Conservation (phyloP, 2,888 invertebrate species). For the Hartigia nigra region DNA sequence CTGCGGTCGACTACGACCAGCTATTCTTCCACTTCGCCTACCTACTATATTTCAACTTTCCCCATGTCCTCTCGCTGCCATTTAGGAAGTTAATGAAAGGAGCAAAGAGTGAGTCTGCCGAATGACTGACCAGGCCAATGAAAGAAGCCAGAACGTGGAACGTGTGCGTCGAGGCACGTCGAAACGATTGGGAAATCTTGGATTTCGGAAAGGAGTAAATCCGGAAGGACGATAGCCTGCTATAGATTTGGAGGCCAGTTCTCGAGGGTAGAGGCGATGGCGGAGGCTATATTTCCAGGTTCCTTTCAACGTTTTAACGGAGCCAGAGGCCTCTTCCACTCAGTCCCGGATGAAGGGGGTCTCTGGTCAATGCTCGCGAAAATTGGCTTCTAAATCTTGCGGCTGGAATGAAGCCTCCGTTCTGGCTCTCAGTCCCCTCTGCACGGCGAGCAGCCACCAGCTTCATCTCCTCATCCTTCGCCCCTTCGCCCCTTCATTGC, state of each 20-base stretch:
- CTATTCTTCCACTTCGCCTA: constrained; percentile 13
- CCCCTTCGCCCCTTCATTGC: constrained; percentile 18
- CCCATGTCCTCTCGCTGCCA: constrained; percentile 32
- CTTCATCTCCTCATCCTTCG: neutral
- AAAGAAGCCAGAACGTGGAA: neutral
- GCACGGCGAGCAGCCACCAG: neutral
- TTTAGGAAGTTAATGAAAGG: constrained; percentile 40
- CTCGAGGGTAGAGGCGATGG: constrained; percentile 1
- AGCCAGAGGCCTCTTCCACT: constrained; percentile 14
- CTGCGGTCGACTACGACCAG: constrained; percentile 3
- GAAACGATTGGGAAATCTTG: neutral
- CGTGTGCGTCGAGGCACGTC: constrained; percentile 10
- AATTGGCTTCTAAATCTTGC: constrained; percentile 63
- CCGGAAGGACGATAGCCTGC: neutral
- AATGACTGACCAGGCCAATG: neutral
- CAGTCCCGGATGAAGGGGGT: constrained; percentile 33
- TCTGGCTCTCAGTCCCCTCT: constrained; percentile 14
- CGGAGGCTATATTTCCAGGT: constrained; percentile 1
- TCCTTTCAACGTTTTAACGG: constrained; percentile 9
- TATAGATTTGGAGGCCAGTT: neutral
- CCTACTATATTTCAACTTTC: constrained; percentile 34
- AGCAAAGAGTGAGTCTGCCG: neutral
- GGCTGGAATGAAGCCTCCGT: constrained; percentile 51
- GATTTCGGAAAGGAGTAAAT: constrained; percentile 12
- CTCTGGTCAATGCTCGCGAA: constrained; percentile 59